Evolutionary conservation across 2,888 invertebrate genomes (phyloP).

Genomic region (Bombylius discolor): DNA sequence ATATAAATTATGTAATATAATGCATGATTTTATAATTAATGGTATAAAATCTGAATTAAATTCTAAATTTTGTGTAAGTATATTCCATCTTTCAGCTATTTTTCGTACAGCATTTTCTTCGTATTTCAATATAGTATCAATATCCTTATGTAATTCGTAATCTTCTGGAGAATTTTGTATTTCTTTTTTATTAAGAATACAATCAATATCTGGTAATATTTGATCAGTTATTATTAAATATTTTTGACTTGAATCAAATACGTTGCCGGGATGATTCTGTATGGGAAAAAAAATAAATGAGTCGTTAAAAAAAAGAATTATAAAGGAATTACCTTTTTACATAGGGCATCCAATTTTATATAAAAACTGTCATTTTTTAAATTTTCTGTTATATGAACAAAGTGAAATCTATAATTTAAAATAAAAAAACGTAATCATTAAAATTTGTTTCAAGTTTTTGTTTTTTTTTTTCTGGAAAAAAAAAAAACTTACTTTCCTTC

Average conservation of each 20-base stretch:
- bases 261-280: not conserved
- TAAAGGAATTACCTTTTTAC: not conserved
- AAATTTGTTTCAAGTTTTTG: not conserved
- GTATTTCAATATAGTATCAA: not conserved
- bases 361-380: not conserved
- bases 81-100: not conserved
- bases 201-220: conserved; percentile 2
- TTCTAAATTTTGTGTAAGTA: not conserved
- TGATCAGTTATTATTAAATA: not conserved
- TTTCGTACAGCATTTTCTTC: not conserved
- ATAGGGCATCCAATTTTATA: not conserved
- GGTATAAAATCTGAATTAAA: not conserved
- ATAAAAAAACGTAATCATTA: not conserved
- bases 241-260: not conserved
- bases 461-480: not conserved
- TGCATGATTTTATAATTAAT: not conserved
- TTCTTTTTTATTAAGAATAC: not conserved
- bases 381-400: not conserved
- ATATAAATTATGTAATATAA: conserved; percentile 2
- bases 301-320: not conserved
- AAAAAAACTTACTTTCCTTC: not conserved
- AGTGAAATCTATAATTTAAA: not conserved
- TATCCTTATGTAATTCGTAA: not conserved
- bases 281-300: not conserved
- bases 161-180: not conserved